Conservation (phyloP, 2,888 invertebrate genomes). For the Brachynemurus nebulosus region DNA sequence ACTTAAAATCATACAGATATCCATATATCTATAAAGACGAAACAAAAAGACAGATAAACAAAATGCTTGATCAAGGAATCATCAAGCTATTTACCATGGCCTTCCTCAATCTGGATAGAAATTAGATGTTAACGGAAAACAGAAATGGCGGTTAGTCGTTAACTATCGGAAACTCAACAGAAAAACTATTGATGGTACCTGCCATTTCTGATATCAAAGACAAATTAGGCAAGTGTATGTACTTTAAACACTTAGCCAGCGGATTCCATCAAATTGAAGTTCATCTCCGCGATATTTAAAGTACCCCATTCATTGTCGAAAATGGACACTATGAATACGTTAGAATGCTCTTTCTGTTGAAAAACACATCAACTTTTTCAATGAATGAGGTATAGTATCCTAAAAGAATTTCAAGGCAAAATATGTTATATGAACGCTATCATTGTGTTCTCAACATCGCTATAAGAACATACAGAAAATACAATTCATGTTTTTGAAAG, state of each 20-base stretch:
- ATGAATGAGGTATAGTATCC: slow-evolving; percentile 15
- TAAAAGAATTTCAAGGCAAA: no score
- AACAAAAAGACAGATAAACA: slow-evolving; percentile 22
- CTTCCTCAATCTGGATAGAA: no score
- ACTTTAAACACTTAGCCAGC: slow-evolving; percentile 18
- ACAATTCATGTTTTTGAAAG: slow-evolving; percentile 12
- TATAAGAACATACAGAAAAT: no score
- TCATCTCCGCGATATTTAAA: slow-evolving; percentile 14
- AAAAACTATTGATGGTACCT: slow-evolving; percentile 23
- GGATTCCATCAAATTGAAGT: no score
- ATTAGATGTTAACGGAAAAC: no score
- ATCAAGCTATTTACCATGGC: no score
- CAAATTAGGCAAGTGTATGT: slow-evolving; percentile 17
- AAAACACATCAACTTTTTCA: slow-evolving; percentile 18
- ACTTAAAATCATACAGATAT: slow-evolving; percentile 19
- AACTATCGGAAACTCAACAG: no score
- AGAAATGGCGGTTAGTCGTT: no score
- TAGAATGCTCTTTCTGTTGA: slow-evolving; percentile 18
- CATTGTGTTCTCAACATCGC: slow-evolving; percentile 17
- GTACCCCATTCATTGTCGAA: slow-evolving; percentile 18
- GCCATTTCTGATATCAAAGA: slow-evolving; percentile 7
- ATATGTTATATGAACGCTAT: slow-evolving; percentile 19
- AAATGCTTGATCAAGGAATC: slow-evolving; percentile 23
- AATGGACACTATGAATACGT: slow-evolving; percentile 18
- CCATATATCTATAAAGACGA: slow-evolving; percentile 20